Conservation (phyloP, 2,113 vertebrate species). For the Pseudolaguvia tuberculata region DNA sequence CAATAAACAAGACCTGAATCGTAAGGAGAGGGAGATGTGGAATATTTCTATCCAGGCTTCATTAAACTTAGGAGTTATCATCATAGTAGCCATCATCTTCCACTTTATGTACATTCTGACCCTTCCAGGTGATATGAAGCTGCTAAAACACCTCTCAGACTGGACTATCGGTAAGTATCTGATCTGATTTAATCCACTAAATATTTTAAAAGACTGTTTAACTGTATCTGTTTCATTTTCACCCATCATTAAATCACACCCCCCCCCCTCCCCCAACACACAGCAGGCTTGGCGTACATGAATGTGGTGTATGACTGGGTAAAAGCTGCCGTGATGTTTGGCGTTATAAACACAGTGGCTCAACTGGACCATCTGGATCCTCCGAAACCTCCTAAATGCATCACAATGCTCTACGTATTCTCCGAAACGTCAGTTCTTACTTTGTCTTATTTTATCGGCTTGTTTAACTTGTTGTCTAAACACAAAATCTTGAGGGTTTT, state of each 20-base stretch:
- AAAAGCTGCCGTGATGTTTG: slow-evolving; percentile 92
- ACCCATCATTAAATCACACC: too few relatives aligned
- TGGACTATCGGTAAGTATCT: slow-evolving; percentile 53
- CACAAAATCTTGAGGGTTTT: neutral
- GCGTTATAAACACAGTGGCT: slow-evolving; percentile 85
- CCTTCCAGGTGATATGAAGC: slow-evolving; percentile 86
- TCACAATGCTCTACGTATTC: slow-evolving; percentile 94
- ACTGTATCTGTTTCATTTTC: neutral
- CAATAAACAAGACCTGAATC: slow-evolving; percentile 70
- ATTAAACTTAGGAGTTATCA: slow-evolving; percentile 71
- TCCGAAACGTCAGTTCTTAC: slow-evolving; percentile 83
- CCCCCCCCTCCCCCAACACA: too few relatives aligned
- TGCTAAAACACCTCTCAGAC: slow-evolving; percentile 80
- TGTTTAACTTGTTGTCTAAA: neutral
- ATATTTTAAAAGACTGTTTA: neutral
- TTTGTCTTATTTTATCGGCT: slow-evolving; percentile 9
- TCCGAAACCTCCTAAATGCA: slow-evolving; percentile 91
- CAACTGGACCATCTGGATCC: slow-evolving; percentile 92
- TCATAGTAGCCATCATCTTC: slow-evolving; percentile 85
- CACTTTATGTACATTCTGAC: slow-evolving; percentile 97
- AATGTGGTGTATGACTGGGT: slow-evolving; percentile 98
- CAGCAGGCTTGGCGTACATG: slow-evolving; percentile 91
- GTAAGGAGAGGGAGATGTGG: slow-evolving; percentile 84
- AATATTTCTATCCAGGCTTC: slow-evolving; percentile 77
- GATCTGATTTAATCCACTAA: neutral